A percentile compares a stretch with the other conserved stretches of the same genome.
These are phyloP conservation scores for Drosophila obscura DNA, from an alignment of 1,140 invertebrate species.

Conservation along the genomic window DNA sequence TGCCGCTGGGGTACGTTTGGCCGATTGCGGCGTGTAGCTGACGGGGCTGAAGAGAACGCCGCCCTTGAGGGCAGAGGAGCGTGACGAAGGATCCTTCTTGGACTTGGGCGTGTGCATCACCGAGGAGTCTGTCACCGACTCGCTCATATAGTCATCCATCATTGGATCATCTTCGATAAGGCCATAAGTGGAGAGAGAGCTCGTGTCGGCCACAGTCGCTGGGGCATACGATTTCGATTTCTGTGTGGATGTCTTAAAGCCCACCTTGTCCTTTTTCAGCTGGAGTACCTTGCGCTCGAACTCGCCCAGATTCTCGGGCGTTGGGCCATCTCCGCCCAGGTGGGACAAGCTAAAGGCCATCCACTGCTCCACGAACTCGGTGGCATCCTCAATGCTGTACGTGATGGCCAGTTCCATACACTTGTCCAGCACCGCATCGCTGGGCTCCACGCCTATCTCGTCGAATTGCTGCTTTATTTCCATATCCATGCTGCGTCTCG, in stretches of 20 bases:
- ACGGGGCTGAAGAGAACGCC: constrained; percentile 61
- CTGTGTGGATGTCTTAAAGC: constrained; percentile 27
- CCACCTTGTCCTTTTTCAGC: constrained; percentile 83
- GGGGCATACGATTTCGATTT: constrained; percentile 25
- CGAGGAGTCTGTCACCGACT: constrained; percentile 17
- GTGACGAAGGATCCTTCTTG: constrained; percentile 14
- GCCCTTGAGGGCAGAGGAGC: constrained; percentile 29
- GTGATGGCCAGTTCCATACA: constrained; percentile 85
- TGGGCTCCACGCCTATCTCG: constrained; percentile 77
- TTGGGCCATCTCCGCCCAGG: constrained; percentile 86
- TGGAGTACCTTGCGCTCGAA: constrained; percentile 87
- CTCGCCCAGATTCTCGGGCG: constrained; percentile 85
- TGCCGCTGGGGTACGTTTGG: constrained; percentile 19
- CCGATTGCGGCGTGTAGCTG: constrained; percentile 61
- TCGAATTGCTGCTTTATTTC: constrained; percentile 80
- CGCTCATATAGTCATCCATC: constrained; percentile 62
- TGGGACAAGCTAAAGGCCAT: constrained; percentile 87
- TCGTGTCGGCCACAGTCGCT: constrained; percentile 19
- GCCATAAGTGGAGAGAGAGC: constrained; percentile 53
- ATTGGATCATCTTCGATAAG: constrained; percentile 59
- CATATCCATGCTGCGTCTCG: constrained; percentile 55
- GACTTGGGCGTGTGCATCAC: constrained; percentile 59
- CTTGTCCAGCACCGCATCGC: constrained; percentile 59
- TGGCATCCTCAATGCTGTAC: constrained; percentile 86
- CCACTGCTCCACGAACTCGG: constrained; percentile 88